These are phyloP conservation scores for Dasyornis broadbenti DNA, from an alignment of 2,113 vertebrate species.

Conservation along the genomic window DNA sequence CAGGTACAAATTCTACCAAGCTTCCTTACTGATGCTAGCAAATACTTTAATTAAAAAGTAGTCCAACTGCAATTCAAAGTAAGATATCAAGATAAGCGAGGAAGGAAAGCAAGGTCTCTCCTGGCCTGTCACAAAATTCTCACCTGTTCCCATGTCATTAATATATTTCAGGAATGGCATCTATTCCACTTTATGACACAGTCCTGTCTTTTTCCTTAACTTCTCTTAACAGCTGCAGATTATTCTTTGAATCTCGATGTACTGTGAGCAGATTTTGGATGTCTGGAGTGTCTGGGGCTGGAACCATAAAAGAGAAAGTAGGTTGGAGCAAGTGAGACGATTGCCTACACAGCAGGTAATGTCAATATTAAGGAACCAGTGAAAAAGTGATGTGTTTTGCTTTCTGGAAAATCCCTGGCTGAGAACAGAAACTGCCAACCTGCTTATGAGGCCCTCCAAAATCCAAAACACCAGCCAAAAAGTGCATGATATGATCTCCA, in stretches of 20 bases:
- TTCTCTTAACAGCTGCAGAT: not conserved
- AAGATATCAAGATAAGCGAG: not conserved
- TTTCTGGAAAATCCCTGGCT: not conserved
- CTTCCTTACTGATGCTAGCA: not conserved
- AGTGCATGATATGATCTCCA: not conserved
- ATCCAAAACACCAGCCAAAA: not conserved
- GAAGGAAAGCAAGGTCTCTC: not conserved
- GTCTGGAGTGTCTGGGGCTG: not conserved
- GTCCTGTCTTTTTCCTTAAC: not conserved
- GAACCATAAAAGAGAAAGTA: not conserved
- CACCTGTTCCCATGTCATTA: not conserved
- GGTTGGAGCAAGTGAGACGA: not conserved
- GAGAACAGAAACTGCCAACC: not conserved
- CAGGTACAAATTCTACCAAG: not conserved
- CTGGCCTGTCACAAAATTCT: not conserved
- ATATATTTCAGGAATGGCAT: not conserved
- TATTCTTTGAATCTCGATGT: not conserved
- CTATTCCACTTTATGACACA: not conserved
- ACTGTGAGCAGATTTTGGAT: not conserved
- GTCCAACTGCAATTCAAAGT: not conserved
- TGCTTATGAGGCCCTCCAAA: not conserved
- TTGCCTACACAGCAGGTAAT: accelerated
- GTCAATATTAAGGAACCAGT: not conserved
- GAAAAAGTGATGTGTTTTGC: not conserved
- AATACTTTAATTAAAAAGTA: not conserved